Evolutionary conservation across 1,140 invertebrate genomes (phyloP).

Genomic region (Condylostylus longicornis): DNA sequence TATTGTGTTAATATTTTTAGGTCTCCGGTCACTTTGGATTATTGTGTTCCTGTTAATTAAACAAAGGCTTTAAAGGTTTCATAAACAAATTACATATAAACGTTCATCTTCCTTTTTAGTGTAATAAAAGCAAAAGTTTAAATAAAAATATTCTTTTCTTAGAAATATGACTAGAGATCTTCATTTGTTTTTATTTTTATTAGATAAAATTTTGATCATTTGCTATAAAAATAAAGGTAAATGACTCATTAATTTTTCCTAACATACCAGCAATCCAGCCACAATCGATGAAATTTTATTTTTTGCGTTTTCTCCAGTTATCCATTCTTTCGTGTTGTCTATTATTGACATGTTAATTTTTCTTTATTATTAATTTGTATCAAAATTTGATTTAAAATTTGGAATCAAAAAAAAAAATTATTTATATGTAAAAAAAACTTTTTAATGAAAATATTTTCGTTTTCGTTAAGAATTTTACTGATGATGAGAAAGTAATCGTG

Average conservation of each 20-base stretch:
- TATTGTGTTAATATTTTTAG: too few relatives aligned
- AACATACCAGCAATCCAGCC: conserved; percentile 72
- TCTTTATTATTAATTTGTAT: conserved; percentile 20
- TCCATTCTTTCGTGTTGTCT: conserved; percentile 18
- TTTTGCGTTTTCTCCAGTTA: conserved; percentile 44
- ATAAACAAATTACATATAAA: too few relatives aligned
- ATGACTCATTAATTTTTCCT: conserved; percentile 17
- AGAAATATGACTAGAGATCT: background rate
- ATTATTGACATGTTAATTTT: conserved; percentile 23
- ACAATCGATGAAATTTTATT: conserved; percentile 71
- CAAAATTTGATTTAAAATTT: background rate
- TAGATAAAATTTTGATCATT: conserved; percentile 2
- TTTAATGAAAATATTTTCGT: background rate
- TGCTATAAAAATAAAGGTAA: conserved; percentile 6
- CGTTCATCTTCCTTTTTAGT: too few relatives aligned
- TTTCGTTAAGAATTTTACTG: too few relatives aligned
- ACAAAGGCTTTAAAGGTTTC: background rate
- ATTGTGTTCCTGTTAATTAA: background rate
- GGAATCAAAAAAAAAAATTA: background rate
- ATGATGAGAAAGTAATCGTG: too few relatives aligned
- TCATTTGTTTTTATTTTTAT: background rate
- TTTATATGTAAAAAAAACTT: background rate
- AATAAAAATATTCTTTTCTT: conserved; percentile 4
- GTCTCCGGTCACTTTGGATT: background rate
- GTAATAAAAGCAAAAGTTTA: conserved; percentile 6